phyloP scores from a whole-genome alignment of 2,797 vertebrate genomes.

The Premnoplex brunnescens region DNA sequence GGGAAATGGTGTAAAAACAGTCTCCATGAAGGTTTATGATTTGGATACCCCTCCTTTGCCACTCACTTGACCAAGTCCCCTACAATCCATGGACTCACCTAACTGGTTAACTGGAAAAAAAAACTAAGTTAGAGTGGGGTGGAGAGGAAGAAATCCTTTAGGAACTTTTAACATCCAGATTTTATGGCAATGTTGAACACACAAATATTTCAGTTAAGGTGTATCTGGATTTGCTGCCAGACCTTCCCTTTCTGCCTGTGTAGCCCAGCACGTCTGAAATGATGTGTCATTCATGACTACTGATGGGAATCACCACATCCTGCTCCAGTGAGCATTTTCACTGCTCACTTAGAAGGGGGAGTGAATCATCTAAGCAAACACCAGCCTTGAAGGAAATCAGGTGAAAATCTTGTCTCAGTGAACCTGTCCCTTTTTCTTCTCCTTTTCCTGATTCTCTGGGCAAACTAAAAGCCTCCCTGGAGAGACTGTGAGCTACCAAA shows the following conservation, averaged over 20 bases:
- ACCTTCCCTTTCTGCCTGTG: background rate
- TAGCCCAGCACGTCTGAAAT: background rate
- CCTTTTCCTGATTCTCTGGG: background rate
- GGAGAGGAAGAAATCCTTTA: background rate
- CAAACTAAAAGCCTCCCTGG: background rate
- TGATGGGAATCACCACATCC: background rate
- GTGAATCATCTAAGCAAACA: background rate
- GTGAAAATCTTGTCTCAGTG: background rate
- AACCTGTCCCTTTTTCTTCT: background rate
- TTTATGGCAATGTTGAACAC: background rate
- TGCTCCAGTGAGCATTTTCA: background rate
- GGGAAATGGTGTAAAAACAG: background rate
- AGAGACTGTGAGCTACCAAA: background rate
- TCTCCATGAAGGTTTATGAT: background rate
- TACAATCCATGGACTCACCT: accelerated
- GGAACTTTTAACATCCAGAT: background rate
- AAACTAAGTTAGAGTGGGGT: no score
- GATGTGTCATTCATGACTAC: background rate
- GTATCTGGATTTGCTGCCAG: background rate
- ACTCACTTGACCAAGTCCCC: background rate
- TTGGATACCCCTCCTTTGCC: background rate
- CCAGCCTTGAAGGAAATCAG: background rate
- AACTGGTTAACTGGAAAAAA: background rate
- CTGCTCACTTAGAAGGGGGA: background rate
- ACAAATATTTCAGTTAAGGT: background rate